Percentiles rank a stretch among this genome's conserved stretches.
phyloP scores from a whole-genome alignment of 64 coral and sea anemone species.

The Stylophora pistillata region DNA sequence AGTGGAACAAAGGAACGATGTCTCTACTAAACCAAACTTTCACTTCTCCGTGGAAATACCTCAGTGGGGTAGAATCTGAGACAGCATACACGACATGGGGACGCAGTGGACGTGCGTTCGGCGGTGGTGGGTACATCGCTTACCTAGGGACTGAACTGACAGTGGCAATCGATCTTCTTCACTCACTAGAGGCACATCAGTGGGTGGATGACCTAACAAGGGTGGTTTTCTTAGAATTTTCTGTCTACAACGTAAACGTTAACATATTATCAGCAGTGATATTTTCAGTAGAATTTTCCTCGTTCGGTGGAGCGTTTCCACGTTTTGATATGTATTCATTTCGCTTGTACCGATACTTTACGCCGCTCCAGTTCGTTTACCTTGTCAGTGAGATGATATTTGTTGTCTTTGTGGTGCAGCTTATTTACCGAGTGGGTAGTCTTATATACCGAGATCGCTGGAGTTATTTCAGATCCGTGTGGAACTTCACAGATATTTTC shows the following conservation, averaged over 20 bases:
- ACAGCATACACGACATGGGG: conserved; percentile 49
- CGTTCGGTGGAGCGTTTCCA: conserved; percentile 36
- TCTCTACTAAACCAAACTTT: background rate
- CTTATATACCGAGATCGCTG: conserved; percentile 23
- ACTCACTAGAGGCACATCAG: background rate
- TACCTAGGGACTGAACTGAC: conserved; percentile 7
- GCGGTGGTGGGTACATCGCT: conserved; percentile 59
- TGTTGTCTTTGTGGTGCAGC: conserved; percentile 44
- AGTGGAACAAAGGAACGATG: background rate
- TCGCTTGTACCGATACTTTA: conserved; percentile 67
- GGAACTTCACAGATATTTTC: conserved; percentile 55
- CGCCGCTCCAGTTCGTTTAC: conserved; percentile 43
- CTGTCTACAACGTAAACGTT: conserved; percentile 58
- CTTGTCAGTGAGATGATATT: conserved; percentile 68
- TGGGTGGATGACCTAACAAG: conserved; percentile 64
- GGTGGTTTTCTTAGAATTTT: conserved; percentile 66
- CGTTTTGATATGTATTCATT: conserved; percentile 61
- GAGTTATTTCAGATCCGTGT: conserved; percentile 48
- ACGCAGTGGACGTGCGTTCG: background rate
- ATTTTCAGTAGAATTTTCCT: conserved; percentile 45
- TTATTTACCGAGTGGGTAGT: conserved; percentile 28
- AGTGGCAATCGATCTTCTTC: background rate
- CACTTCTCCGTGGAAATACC: conserved; percentile 60
- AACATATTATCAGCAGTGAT: conserved; percentile 48
- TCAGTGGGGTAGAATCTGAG: conserved; percentile 41